Evolutionary conservation across 1,140 invertebrate genomes (phyloP).

Genomic region (Drosophila arizonae): DNA sequence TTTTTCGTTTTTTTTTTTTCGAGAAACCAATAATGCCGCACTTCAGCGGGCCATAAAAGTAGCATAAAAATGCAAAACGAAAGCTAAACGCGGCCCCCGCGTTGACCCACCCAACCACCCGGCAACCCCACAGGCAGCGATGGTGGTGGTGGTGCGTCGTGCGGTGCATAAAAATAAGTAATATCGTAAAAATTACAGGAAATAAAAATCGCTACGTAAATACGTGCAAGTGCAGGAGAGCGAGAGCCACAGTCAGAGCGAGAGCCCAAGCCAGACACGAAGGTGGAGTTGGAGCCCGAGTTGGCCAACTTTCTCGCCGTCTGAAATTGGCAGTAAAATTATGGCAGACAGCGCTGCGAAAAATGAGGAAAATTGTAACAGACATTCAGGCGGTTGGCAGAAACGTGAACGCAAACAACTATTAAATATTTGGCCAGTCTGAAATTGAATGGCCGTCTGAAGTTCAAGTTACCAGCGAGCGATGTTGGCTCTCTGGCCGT

Average conservation of each 20-base stretch:
- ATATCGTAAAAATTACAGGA: conserved; percentile 81
- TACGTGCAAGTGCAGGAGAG: conserved; percentile 71
- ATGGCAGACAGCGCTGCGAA: conserved; percentile 51
- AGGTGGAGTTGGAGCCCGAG: conserved; percentile 10
- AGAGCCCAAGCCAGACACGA: background rate
- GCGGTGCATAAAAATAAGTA: conserved; percentile 79
- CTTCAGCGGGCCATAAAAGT: conserved; percentile 61
- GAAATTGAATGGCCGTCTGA: conserved; percentile 47
- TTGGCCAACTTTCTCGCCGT: conserved; percentile 70
- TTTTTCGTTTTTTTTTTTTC: conserved; percentile 29
- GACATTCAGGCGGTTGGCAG: background rate
- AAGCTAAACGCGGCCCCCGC: conserved; percentile 57
- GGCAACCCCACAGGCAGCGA: background rate
- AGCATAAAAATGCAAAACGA: conserved; percentile 76
- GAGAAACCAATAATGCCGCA: conserved; percentile 72
- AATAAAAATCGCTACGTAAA: conserved; percentile 80
- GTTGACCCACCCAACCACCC: conserved; percentile 29
- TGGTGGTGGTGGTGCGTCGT: conserved; percentile 47
- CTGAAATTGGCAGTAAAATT: conserved; percentile 77
- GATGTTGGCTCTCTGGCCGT: too few species aligned
- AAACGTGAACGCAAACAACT: background rate
- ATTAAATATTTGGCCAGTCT: conserved; percentile 16
- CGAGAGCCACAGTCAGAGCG: conserved; percentile 3
- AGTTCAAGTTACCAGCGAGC: conserved; percentile 56
- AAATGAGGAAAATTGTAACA: conserved; percentile 55